A percentile compares a stretch with the other conserved stretches of the same genome.
phyloP scores from a whole-genome alignment of 2,113 vertebrate species.

The Entomyzon cyanotis region DNA sequence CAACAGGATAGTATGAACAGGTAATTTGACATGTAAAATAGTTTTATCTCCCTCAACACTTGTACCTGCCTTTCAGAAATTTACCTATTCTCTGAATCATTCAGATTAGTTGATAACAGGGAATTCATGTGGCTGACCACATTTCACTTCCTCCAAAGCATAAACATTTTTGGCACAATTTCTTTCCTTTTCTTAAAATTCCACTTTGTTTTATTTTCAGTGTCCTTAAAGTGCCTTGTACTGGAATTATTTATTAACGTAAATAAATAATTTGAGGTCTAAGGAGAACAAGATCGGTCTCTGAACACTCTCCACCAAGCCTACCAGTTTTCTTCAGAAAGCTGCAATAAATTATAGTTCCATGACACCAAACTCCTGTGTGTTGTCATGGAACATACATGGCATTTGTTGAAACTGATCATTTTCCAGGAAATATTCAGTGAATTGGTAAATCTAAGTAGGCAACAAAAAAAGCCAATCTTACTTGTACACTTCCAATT shows the following conservation, averaged over 20 bases:
- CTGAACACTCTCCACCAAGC: background rate
- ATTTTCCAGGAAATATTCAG: background rate
- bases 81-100: background rate
- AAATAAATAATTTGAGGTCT: background rate
- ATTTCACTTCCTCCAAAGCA: background rate
- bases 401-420: background rate
- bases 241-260: background rate
- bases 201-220: background rate
- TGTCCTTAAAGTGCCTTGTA: accelerated
- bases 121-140: background rate
- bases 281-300: background rate
- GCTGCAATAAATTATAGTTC: background rate
- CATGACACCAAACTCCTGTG: background rate
- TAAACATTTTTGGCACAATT: background rate
- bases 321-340: background rate
- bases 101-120: background rate
- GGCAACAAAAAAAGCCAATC: background rate
- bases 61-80: background rate
- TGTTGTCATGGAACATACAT: background rate
- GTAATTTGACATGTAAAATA: background rate
- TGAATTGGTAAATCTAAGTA: background rate
- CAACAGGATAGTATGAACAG: background rate
- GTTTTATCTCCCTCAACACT: background rate
- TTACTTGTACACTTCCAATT: background rate
- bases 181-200: background rate